A percentile compares a stretch with the other conserved stretches of the same genome.
Conservation (phyloP, 2,113 vertebrate genomes). For the Illadopsis cleaveri region DNA sequence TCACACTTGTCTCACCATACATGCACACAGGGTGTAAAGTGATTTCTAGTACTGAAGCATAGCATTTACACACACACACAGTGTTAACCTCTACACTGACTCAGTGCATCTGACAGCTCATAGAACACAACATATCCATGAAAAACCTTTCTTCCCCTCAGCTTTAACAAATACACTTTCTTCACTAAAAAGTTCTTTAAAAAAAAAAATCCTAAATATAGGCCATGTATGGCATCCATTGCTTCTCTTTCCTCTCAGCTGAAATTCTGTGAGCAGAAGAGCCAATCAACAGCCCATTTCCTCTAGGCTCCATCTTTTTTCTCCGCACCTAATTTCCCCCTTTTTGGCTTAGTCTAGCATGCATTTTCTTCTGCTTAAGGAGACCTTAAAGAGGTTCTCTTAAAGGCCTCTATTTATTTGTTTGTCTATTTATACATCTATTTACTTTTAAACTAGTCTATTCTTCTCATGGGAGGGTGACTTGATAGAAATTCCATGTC, state of each 20-base stretch:
- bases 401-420: not conserved
- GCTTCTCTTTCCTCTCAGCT: not conserved
- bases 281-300: not conserved
- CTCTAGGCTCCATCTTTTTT: not conserved
- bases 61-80: not conserved
- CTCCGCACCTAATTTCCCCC: not conserved
- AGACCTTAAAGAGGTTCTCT: not conserved
- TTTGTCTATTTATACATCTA: not conserved
- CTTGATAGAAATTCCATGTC: not conserved
- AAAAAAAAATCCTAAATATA: not conserved
- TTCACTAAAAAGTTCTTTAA: not conserved
- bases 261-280: not conserved
- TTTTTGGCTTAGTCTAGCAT: not conserved
- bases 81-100: not conserved
- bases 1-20: not conserved
- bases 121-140: not conserved
- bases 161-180: not conserved
- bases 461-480: not conserved
- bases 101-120: not conserved
- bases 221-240: not conserved
- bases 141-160: not conserved
- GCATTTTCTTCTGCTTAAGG: not conserved
- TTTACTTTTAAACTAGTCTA: not conserved
- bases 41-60: not conserved
- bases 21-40: not conserved